phyloP scores from a whole-genome alignment of 2,113 vertebrate genomes.

The Brachypodius melanocephalos region DNA sequence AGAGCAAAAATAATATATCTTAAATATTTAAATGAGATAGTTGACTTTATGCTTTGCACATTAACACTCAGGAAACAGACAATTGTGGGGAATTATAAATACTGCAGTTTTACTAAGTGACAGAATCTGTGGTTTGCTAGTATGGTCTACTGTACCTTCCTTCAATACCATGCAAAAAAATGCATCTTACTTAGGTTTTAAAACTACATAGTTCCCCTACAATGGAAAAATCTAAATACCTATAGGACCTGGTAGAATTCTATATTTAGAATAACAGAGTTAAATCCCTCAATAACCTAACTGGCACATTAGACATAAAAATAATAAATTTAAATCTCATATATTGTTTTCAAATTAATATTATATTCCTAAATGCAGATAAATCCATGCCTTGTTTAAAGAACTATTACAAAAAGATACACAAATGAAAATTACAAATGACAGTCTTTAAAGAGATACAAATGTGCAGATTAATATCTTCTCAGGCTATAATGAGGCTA shows the following conservation, averaged over 20 bases:
- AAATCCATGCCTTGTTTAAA: neutral
- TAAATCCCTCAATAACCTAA: constrained; percentile 23
- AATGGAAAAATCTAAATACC: neutral
- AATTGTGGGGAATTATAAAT: neutral
- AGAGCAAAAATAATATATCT: neutral
- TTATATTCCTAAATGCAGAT: constrained; percentile 3
- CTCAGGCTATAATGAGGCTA: neutral
- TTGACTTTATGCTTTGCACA: neutral
- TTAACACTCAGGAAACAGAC: neutral
- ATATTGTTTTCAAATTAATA: constrained; percentile 31
- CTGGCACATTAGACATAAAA: constrained; percentile 41
- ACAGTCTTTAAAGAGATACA: neutral
- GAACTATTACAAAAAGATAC: neutral
- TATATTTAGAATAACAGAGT: neutral
- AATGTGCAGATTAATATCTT: neutral
- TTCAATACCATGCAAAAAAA: neutral
- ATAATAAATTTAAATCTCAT: constrained; percentile 38
- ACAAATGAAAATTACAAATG: neutral
- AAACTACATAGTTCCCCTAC: neutral
- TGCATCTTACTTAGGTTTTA: neutral
- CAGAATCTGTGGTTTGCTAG: neutral
- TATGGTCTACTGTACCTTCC: neutral
- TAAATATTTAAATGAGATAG: constrained; percentile 1
- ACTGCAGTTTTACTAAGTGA: neutral
- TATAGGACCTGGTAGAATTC: neutral